A percentile compares a stretch with the other conserved stretches of the same genome.
phyloP scores from a whole-genome alignment of 2,797 vertebrate genomes.

The Trachurus trachurus region DNA sequence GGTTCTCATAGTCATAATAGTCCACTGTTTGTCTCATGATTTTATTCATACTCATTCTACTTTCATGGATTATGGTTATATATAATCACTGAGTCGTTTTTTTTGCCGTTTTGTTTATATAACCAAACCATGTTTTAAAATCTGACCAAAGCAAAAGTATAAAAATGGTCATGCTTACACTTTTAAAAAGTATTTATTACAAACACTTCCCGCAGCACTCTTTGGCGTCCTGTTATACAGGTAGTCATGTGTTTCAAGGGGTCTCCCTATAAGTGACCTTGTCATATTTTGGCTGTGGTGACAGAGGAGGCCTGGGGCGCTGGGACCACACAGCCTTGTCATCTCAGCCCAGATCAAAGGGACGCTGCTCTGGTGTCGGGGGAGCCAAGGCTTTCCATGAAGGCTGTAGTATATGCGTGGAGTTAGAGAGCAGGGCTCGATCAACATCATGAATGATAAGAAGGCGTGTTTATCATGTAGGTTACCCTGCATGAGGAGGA shows the following conservation, averaged over 20 bases:
- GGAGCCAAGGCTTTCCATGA: conserved; percentile 53
- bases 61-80: not conserved
- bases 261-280: conserved; percentile 45
- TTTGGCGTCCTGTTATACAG: conserved; percentile 8
- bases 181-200: too few relatives aligned
- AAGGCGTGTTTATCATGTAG: conserved; percentile 4
- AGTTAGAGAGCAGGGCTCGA: conserved; percentile 28
- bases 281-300: conserved; percentile 57
- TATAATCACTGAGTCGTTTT: not conserved
- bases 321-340: conserved; percentile 70
- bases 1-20: not conserved
- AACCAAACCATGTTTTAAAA: not conserved
- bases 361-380: conserved; percentile 48
- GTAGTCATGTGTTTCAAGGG: conserved; percentile 20
- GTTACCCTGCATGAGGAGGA: not conserved
- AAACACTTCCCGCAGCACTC: not conserved
- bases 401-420: conserved; percentile 36
- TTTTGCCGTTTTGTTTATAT: not conserved
- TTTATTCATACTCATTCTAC: not conserved
- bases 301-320: conserved; percentile 62
- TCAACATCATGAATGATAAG: conserved; percentile 28
- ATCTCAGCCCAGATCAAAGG: conserved; percentile 76
- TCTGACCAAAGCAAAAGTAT: not conserved
- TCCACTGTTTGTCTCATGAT: not conserved
- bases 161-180: not conserved